These are phyloP conservation scores for Nasalis larvatus DNA, from an alignment of 2,113 vertebrate genomes.

Conservation along the genomic window DNA sequence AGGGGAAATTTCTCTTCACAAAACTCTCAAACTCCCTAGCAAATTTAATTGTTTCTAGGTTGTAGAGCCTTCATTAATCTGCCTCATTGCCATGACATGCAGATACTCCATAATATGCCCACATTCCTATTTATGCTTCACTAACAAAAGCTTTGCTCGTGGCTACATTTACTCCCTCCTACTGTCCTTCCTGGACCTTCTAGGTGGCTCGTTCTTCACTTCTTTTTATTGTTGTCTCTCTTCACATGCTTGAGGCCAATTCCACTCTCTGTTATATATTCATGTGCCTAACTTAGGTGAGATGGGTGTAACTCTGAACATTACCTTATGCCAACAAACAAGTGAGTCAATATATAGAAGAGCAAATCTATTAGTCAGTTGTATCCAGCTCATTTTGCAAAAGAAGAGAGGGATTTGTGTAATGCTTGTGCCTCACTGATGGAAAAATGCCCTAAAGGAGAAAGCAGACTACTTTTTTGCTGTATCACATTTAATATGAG, in stretches of 20 bases:
- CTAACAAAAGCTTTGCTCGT: background rate
- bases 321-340: background rate
- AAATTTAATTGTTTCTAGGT: background rate
- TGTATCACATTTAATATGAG: background rate
- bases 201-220: background rate
- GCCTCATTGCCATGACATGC: background rate
- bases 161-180: background rate
- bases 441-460: conserved; percentile 20
- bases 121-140: background rate
- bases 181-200: background rate
- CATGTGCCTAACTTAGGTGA: background rate
- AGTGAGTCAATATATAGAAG: background rate
- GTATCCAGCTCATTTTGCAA: background rate
- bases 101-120: background rate
- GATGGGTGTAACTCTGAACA: background rate
- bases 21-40: background rate
- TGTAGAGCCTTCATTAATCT: background rate
- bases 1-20: background rate
- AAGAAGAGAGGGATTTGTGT: background rate
- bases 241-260: background rate
- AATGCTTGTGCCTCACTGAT: background rate
- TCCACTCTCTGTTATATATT: background rate
- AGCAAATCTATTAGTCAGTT: background rate
- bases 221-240: background rate
- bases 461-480: conserved; percentile 8